Percentiles rank a stretch among this genome's conserved stretches.
Conservation (phyloP, 2,888 invertebrate genomes). For the Troglohyphantes excavatus region DNA sequence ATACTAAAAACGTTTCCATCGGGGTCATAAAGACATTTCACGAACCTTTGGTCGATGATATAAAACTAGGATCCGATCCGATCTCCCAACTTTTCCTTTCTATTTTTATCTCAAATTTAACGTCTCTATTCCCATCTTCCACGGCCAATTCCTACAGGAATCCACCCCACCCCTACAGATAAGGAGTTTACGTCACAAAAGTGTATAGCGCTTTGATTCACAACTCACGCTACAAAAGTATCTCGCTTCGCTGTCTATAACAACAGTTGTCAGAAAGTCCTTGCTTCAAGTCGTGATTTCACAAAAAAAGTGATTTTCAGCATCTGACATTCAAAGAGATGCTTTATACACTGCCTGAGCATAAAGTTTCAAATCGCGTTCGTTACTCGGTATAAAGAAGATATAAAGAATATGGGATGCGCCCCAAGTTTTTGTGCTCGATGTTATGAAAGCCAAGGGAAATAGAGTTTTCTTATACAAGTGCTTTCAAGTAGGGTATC, state of each 20-base stretch:
- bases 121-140: constrained; percentile 55
- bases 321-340: constrained; percentile 41
- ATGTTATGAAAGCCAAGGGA: constrained; percentile 58
- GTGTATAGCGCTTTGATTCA: constrained; percentile 58
- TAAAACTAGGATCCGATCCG: constrained; percentile 48
- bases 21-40: constrained; percentile 54
- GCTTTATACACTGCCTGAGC: constrained; percentile 66
- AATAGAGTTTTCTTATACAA: constrained; percentile 52
- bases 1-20: constrained; percentile 54
- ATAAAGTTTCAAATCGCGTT: constrained; percentile 63
- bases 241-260: constrained; percentile 64
- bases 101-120: constrained; percentile 62
- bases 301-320: constrained; percentile 69
- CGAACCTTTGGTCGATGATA: constrained; percentile 43
- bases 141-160: constrained; percentile 54
- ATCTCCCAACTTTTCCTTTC: constrained; percentile 25
- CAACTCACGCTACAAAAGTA: constrained; percentile 64
- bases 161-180: background rate
- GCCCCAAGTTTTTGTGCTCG: constrained; percentile 38
- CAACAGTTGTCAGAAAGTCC: constrained; percentile 49
- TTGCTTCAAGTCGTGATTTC: constrained; percentile 27
- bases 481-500: constrained; percentile 22
- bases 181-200: constrained; percentile 24
- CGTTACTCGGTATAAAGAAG: constrained; percentile 15
- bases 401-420: constrained; percentile 22